Evolutionary conservation across 2,888 invertebrate species (phyloP), one percentile per base, ranked within the genome.

Genomic region (Pristionchus entomophagus): DNA sequence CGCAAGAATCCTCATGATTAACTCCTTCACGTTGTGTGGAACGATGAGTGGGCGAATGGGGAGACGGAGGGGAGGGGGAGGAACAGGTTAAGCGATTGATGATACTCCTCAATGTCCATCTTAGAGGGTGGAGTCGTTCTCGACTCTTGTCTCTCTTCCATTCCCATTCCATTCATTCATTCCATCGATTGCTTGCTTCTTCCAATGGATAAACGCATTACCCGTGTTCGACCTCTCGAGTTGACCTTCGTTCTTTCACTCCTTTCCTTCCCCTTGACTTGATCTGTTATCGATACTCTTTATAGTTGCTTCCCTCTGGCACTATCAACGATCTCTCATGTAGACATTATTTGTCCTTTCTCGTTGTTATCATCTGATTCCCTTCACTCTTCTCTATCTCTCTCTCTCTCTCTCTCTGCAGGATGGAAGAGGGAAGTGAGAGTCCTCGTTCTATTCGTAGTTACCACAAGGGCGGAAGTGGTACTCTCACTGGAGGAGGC

Each of bases 401-500:
- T 19, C 12, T 65, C 62, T 19, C 4, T 73, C 3, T 41, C 38
- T 22, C n/a, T 32, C 51, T 51, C 32, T 35, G 32, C 51, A 59
- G 59, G 38, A 82, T 82, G 82, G 82, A 56, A 26, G 65, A 41
- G 32, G 84, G 84, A 8, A 84, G 84, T 69, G 84, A 84, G 41
- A 84, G 84, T 69, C 84, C 84, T n/a, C 84, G 84, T 32, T 84
- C 84, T 8, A 65, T 84, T 45, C 45, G 84, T 35, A 65, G 49
- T 49, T 84, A 84, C 49, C 84, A 84, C 51, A 84, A 84, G 49
- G 84, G 84, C 88, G 91, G 91, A 56, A 90, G 87, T 69, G 92
- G 92, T 77, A 90, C 87, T 65, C 85, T 92, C 84, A 89, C 88
- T 5, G 92, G 92, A 19, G 92, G 91, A n/a, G 91, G 92, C 29